Percentiles rank a stretch among this genome's conserved stretches.
These are phyloP conservation scores for Atherinomorus stipes DNA, from an alignment of 2,113 vertebrate genomes.

Conservation along the genomic window DNA sequence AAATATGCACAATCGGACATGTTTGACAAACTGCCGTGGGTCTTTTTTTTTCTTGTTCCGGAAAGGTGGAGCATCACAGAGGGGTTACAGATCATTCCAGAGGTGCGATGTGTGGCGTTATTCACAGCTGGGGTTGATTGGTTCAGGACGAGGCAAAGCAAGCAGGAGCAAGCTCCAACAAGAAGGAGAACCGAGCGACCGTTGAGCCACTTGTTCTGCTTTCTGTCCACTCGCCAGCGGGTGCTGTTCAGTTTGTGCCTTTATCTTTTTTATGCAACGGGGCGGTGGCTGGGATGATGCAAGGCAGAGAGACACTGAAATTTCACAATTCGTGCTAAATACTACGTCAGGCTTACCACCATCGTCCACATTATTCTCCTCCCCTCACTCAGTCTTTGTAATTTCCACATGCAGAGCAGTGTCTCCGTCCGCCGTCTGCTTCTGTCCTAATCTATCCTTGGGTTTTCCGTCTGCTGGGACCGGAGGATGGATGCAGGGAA, in stretches of 20 bases:
- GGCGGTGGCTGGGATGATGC: slow-evolving; percentile 52
- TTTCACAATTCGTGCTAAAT: slow-evolving; percentile 67
- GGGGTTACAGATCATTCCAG: slow-evolving; percentile 29
- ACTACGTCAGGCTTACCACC: slow-evolving; percentile 55
- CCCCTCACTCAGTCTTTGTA: slow-evolving; percentile 30
- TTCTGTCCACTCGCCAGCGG: slow-evolving; percentile 3
- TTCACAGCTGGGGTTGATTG: slow-evolving; percentile 43
- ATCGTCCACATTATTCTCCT: slow-evolving; percentile 29
- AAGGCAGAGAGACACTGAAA: slow-evolving; percentile 51
- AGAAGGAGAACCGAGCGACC: background rate
- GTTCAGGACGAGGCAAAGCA: slow-evolving; percentile 23
- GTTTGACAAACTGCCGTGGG: background rate
- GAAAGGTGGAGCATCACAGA: background rate
- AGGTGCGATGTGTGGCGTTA: slow-evolving; percentile 13
- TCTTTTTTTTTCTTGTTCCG: background rate
- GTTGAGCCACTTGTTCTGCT: slow-evolving; percentile 2
- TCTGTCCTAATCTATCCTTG: slow-evolving; percentile 32
- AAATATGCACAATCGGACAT: slow-evolving; percentile 32
- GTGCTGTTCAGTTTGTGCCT: slow-evolving; percentile 49
- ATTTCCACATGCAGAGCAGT: slow-evolving; percentile 38
- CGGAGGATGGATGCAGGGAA: slow-evolving; percentile 42
- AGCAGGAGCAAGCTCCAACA: slow-evolving; percentile 8
- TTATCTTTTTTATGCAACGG: slow-evolving; percentile 38
- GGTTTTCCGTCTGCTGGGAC: slow-evolving; percentile 40
- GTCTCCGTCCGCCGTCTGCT: slow-evolving; percentile 11